Conservation (phyloP, 2,797 vertebrate genomes). For the Ctenochaetus hawaiiensis region DNA sequence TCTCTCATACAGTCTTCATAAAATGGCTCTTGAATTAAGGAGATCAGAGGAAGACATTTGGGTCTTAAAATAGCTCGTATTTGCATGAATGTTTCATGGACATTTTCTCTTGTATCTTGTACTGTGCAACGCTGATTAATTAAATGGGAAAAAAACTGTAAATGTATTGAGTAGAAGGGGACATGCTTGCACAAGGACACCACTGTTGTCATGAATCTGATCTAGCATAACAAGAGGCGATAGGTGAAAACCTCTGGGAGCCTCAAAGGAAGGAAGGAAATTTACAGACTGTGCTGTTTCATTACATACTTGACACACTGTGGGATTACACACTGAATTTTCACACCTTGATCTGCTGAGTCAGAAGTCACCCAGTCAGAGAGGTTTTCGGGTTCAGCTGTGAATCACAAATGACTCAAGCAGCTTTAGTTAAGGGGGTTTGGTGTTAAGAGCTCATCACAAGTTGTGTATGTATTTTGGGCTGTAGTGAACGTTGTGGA, state of each 20-base stretch:
- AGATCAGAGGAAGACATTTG: slow-evolving; percentile 71
- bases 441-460: neutral
- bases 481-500: too few relatives aligned
- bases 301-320: slow-evolving; percentile 22
- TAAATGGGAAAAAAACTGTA: neutral
- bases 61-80: slow-evolving; percentile 79
- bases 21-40: slow-evolving; percentile 80
- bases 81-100: slow-evolving; percentile 77
- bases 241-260: neutral
- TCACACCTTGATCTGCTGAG: slow-evolving; percentile 25
- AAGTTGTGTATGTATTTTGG: too few relatives aligned
- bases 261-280: neutral
- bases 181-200: slow-evolving; percentile 21
- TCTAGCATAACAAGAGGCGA: slow-evolving; percentile 7
- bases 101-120: slow-evolving; percentile 42
- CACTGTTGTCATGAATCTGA: slow-evolving; percentile 7
- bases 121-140: slow-evolving; percentile 23
- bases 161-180: slow-evolving; percentile 26
- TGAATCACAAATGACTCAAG: slow-evolving; percentile 37
- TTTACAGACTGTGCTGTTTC: neutral
- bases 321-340: slow-evolving; percentile 7
- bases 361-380: slow-evolving; percentile 29
- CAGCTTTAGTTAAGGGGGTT: slow-evolving; percentile 8
- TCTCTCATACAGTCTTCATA: slow-evolving; percentile 62
- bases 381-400: slow-evolving; percentile 22